Evolutionary conservation across 2,113 vertebrate genomes (phyloP), one percentile per base, ranked within the genome.

Genomic region (Blennius ocellaris): DNA sequence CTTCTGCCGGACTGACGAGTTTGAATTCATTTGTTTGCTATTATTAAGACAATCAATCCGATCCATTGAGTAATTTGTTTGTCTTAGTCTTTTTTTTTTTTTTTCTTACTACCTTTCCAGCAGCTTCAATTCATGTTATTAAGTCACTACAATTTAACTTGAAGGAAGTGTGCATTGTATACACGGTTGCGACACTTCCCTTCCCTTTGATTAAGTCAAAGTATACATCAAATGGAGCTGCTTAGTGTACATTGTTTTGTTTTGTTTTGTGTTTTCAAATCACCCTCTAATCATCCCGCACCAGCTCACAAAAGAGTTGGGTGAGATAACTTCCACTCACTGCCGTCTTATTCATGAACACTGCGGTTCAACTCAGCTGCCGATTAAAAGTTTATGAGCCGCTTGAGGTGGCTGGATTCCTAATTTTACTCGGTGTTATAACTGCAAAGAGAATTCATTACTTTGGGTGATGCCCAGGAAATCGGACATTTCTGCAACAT

Each of bases 401-500:
- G 39, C 5, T 45, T 38, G 15, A 61, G 80, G 62, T 73, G 82
- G 39, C 78, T 88, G 74, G 73, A 67, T 90, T 92, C 62, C 81
- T 37, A 83, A 72, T 74, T 49, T 65, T 48, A 15, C 63, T 65
- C 62, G 41, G 40, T 21, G 67, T 44, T 12, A 60, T 15, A 16
- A 9, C 5, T 57, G 53, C 10, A 47, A n/a, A 47, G 44, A 57
- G 12, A 30, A 44, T 62, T 62, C 45, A 62, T 76, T 79, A 81
- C 40, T 54, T 52, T 76, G 72, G 5, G 1, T 62, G 69, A 78
- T 3, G 57, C 72, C 55, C 67, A 67, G 45, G 62, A 70, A 82
- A 77, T 90, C 67, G 60, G 69, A 85, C 66, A 55, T 78, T 88
- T 90, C 57, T 73, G 74, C 76, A 80, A 72, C 56, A 45, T 6